These are phyloP conservation scores for Enhydra lutris DNA, from an alignment of 2,113 vertebrate species.

Conservation along the genomic window DNA sequence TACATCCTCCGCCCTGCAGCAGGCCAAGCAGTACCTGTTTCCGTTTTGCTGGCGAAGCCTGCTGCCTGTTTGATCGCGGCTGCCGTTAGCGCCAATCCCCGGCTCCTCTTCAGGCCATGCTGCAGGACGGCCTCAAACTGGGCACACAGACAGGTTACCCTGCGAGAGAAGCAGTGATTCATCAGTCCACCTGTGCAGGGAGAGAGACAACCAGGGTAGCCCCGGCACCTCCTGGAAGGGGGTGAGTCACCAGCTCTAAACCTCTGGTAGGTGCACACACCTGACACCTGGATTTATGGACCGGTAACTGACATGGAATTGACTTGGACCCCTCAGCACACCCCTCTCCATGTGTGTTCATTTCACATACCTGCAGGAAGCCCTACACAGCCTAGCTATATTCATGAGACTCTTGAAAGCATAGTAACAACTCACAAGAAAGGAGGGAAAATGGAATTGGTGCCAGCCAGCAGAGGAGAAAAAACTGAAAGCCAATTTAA, in stretches of 20 bases:
- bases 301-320: not conserved
- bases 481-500: not conserved
- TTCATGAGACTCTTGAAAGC: not conserved
- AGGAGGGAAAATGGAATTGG: not conserved
- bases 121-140: constrained; percentile 97
- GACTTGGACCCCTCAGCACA: too few relatives aligned
- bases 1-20: too few relatives aligned
- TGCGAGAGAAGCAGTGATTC: constrained; percentile 77
- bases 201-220: not conserved
- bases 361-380: not conserved
- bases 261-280: accelerated
- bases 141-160: constrained; percentile 97
- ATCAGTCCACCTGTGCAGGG: not conserved
- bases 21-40: constrained; percentile 86
- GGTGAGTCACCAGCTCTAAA: not conserved
- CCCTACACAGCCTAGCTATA: not conserved
- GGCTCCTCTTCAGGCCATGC: constrained; percentile 94
- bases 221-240: accelerated
- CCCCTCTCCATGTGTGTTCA: not conserved
- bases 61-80: constrained; percentile 96
- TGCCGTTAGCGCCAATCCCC: constrained; percentile 94
- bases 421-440: not conserved
- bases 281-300: not conserved
- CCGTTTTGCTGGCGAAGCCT: constrained; percentile 93
- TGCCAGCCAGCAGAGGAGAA: not conserved